These are phyloP conservation scores for Etheostoma cragini DNA, from an alignment of 2,113 vertebrate species.

Conservation along the genomic window DNA sequence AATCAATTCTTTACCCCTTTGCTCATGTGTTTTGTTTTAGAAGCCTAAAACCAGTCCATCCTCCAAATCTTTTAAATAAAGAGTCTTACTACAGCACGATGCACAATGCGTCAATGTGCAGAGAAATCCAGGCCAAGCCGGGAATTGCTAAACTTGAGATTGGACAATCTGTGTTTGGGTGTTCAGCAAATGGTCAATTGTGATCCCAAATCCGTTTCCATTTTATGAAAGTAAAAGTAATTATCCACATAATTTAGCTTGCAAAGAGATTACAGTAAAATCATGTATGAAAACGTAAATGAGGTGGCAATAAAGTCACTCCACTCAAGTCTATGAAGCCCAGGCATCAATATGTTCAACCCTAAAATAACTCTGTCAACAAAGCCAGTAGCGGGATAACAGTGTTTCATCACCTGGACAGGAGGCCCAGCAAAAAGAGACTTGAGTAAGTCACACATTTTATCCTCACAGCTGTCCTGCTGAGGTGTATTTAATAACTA, in stretches of 20 bases:
- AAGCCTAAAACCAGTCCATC: not conserved
- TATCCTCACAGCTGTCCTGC: conserved; percentile 26
- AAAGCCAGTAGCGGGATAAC: conserved; percentile 33
- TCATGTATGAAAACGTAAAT: not conserved
- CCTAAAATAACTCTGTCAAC: conserved; percentile 53
- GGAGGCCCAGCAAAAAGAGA: conserved; percentile 38
- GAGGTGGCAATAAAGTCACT: conserved; percentile 14
- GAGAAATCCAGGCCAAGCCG: not conserved
- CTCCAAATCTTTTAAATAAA: too few species aligned
- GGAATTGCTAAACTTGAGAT: not conserved
- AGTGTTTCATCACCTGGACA: conserved; percentile 60
- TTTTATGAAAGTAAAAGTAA: conserved; percentile 1
- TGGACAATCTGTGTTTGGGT: not conserved
- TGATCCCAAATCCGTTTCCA: not conserved
- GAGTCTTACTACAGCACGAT: not conserved
- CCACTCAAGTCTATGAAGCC: not conserved
- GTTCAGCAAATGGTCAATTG: not conserved
- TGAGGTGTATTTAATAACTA: conserved; percentile 29
- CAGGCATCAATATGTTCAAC: conserved; percentile 40
- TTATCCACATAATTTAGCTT: not conserved
- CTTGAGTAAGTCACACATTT: conserved; percentile 32
- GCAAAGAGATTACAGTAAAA: not conserved
- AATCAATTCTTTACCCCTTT: not conserved
- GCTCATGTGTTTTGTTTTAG: not conserved
- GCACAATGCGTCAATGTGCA: not conserved